phyloP scores from a whole-genome alignment of 64 coral and sea anemone species.

The Stichodactyla mertensii region DNA sequence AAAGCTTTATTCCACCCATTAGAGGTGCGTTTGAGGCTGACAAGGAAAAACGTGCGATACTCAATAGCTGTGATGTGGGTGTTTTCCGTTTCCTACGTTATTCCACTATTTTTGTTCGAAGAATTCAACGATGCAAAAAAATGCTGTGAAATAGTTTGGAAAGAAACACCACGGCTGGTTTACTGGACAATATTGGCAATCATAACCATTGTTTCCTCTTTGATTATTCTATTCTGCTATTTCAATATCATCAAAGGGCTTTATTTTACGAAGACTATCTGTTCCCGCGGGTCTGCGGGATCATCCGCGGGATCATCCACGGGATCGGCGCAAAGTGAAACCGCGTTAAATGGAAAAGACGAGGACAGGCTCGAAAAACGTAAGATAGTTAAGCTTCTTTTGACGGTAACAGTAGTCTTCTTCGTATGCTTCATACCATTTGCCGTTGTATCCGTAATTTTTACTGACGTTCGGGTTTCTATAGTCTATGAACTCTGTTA shows the following conservation, averaged over 20 bases:
- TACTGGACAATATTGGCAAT: conserved; percentile 47
- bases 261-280: conserved; percentile 68
- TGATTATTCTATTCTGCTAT: conserved; percentile 44
- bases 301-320: background rate
- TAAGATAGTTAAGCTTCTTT: conserved; percentile 53
- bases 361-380: conserved; percentile 33
- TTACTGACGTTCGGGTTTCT: background rate
- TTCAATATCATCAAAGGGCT: conserved; percentile 63
- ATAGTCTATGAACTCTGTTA: conserved; percentile 31
- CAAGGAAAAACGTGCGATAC: conserved; percentile 45
- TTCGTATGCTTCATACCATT: conserved; percentile 54
- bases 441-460: conserved; percentile 4
- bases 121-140: background rate
- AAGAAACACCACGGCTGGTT: background rate
- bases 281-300: conserved; percentile 10
- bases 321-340: background rate
- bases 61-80: conserved; percentile 46
- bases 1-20: conserved; percentile 51
- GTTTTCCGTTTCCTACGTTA: conserved; percentile 36
- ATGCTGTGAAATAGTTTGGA: conserved; percentile 23
- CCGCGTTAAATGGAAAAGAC: background rate
- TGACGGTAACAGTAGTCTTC: conserved; percentile 48
- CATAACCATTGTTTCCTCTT: conserved; percentile 5
- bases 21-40: conserved; percentile 11
- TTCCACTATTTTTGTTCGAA: conserved; percentile 37